phyloP scores from a whole-genome alignment of 2,888 invertebrate genomes.

The Drosophila demipolita region DNA sequence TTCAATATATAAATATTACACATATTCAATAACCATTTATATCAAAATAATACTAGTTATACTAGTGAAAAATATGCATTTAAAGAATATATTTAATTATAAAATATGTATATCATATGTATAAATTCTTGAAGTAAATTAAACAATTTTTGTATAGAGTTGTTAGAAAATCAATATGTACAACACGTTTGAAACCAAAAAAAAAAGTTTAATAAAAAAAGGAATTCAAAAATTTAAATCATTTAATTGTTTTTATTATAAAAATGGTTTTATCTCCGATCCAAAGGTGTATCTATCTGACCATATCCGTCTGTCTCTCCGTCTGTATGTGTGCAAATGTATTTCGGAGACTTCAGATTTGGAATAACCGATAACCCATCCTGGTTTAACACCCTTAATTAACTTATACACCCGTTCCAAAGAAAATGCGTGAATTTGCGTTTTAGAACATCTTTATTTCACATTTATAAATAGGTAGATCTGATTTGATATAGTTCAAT shows the following conservation, averaged over 20 bases:
- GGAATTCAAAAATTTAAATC: not conserved
- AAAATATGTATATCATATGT: conserved; percentile 24
- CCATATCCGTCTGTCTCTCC: not conserved
- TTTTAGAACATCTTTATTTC: conserved; percentile 66
- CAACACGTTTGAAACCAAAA: conserved; percentile 68
- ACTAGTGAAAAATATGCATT: conserved; percentile 32
- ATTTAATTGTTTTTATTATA: not conserved
- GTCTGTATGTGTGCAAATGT: not conserved
- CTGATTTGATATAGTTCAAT: conserved; percentile 51
- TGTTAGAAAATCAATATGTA: conserved; percentile 73
- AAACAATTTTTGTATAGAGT: conserved; percentile 72
- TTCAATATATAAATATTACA: conserved; percentile 6
- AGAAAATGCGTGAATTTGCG: conserved; percentile 8
- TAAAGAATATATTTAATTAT: conserved; percentile 38
- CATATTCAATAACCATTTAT: conserved; percentile 14
- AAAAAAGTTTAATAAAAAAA: conserved; percentile 29
- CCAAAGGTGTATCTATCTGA: not conserved
- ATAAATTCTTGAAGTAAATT: conserved; percentile 44
- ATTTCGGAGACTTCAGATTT: not conserved
- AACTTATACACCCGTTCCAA: not conserved
- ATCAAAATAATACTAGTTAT: not conserved
- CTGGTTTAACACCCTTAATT: not conserved
- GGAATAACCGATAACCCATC: not conserved
- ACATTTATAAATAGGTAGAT: conserved; percentile 73
- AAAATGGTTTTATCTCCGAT: not conserved